Evolutionary conservation across 1,140 invertebrate species (phyloP).

Genomic region (Druon quercuslanigerum): DNA sequence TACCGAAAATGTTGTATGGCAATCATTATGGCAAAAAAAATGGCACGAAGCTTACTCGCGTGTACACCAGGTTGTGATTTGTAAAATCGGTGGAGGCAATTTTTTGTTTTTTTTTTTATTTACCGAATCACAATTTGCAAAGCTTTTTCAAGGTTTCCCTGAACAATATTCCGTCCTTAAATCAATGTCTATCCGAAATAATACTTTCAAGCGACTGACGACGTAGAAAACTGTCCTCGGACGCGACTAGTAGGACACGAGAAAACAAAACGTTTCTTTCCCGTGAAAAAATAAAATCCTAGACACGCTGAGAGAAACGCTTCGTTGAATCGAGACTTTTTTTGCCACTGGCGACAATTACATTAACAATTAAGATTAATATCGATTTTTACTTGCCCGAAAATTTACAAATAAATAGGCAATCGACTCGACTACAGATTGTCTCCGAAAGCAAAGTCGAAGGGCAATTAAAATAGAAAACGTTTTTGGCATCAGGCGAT

Average conservation of each 20-base stretch:
- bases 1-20: constrained; percentile 18
- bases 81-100: neutral
- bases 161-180: neutral
- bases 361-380: neutral
- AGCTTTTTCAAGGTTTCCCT: neutral
- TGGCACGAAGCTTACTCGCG: constrained; percentile 2
- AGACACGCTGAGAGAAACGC: neutral
- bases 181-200: constrained; percentile 11
- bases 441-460: neutral
- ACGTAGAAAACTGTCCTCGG: constrained; percentile 8
- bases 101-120: neutral
- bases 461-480: neutral
- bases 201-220: constrained; percentile 24
- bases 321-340: neutral
- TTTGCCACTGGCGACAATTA: neutral
- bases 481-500: neutral
- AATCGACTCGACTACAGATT: constrained; percentile 1
- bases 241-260: constrained; percentile 22
- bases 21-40: constrained; percentile 13
- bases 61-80: neutral
- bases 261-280: constrained; percentile 8
- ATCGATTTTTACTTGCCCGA: neutral
- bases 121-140: neutral
- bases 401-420: constrained; percentile 19
- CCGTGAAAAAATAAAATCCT: constrained; percentile 3